phyloP scores from a whole-genome alignment of 2,888 invertebrate species.

The Agrotis segetum region DNA sequence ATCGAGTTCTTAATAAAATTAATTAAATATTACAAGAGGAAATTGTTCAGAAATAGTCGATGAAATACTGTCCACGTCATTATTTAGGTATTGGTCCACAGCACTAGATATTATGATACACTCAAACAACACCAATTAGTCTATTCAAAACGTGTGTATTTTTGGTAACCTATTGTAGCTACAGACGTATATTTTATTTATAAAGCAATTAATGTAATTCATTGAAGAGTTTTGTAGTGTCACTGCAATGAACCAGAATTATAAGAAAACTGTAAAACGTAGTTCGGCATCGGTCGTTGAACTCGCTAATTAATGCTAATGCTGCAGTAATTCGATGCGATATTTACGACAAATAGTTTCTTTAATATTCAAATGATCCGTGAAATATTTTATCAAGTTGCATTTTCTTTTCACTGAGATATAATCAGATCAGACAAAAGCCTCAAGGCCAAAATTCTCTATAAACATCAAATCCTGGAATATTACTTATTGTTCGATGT shows the following conservation, averaged over 20 bases:
- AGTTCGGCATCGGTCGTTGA: conserved; percentile 72
- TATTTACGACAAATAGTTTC: conserved; percentile 68
- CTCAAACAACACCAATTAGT: conserved; percentile 5
- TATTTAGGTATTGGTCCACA: conserved; percentile 18
- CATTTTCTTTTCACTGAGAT: conserved; percentile 59
- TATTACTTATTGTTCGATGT: not conserved
- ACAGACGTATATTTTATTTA: not conserved
- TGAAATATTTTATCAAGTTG: conserved; percentile 62
- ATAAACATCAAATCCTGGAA: conserved; percentile 6
- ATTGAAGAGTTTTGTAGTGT: conserved; percentile 18
- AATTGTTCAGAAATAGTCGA: conserved; percentile 22
- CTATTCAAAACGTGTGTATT: not conserved
- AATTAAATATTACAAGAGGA: conserved; percentile 4
- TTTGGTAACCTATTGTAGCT: conserved; percentile 16
- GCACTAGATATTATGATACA: conserved; percentile 30
- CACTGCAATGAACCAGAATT: conserved; percentile 69
- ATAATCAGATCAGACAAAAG: conserved; percentile 3
- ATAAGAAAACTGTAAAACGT: conserved; percentile 59
- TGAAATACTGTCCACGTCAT: conserved; percentile 19
- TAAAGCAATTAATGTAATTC: conserved; percentile 26
- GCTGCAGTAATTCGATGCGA: conserved; percentile 69
- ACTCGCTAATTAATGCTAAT: conserved; percentile 80
- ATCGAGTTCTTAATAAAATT: not conserved
- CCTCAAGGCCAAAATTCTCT: not conserved
- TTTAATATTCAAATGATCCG: conserved; percentile 73